Base-by-base conservation (phyloP, 2,113 vertebrate species). In the Dermatemys mawii region DNA sequence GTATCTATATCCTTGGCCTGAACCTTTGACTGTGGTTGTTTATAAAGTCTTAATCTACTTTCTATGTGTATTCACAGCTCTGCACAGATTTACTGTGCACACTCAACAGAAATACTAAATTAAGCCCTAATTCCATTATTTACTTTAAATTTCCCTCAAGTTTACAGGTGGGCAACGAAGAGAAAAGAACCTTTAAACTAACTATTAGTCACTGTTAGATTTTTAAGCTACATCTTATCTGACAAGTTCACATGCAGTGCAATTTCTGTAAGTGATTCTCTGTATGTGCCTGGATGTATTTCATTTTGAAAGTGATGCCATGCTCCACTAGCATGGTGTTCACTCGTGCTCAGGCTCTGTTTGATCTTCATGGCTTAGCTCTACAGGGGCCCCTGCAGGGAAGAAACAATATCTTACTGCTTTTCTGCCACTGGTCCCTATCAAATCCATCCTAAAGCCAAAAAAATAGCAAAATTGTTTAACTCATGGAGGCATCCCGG, bases 361-460 rank as follows among this genome's bases (percentile, higher is more conserved):
- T 95, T 83, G 54, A 54, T 49, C 86, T 79, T 41, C 24, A 10
- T 44, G 90, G 55, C 55, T 93, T 38, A 90, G 86, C 60, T 93
- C 82, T 90, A 76, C 63, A 84, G 60, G 79, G 89, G 5, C 27
- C 91, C 87, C 84, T 83, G 26, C 78, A 88, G 93, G 82, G 90
- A 55, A 89, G 53, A 94, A 91, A 60, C 29, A 4, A 75, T 86
- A 2, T 1, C 50, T 95, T 67, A 38, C 49, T 0, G 0, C 76
- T 93, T 80, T 83, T 81, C 76, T 90, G 67, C 93, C 92, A 88
- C 91, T 96, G 94, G 88, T 91, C 84, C 70, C 84, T 55, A 38
- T 93, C 11, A 88, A 96, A 94, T 92, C 86, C 82, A 57, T 80
- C 78, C 85, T 86, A 84, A 53, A 95, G 88, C 63, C 46, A 86